A percentile compares a stretch with the other conserved stretches of the same genome.
Conservation (phyloP, 1,140 invertebrate species). For the Berghia stephanieae region DNA sequence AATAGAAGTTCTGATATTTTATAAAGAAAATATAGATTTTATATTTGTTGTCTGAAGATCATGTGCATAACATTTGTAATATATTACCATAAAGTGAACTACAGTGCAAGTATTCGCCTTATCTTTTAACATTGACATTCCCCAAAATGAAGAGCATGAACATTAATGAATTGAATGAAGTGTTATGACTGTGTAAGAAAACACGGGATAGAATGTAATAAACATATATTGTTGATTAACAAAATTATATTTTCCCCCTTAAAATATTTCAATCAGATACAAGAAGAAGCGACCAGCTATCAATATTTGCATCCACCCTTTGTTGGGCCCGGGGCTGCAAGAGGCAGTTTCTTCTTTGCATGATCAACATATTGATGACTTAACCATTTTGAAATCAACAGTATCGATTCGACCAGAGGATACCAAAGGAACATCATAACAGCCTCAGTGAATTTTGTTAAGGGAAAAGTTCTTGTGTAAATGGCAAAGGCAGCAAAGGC, state of each 20-base stretch:
- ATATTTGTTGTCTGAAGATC: no score
- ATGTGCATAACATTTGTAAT: no score
- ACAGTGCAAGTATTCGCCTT: no score
- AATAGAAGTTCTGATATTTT: no score
- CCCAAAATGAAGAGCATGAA: no score
- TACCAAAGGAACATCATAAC: slow-evolving; percentile 1
- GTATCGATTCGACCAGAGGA: slow-evolving; percentile 39
- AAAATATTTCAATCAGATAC: slow-evolving; percentile 38
- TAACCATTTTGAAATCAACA: slow-evolving; percentile 45
- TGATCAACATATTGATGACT: slow-evolving; percentile 47
- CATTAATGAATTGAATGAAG: no score
- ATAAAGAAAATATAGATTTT: no score
- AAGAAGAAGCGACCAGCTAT: slow-evolving; percentile 39
- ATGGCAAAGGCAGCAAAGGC: background rate
- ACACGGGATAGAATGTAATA: no score
- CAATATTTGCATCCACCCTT: slow-evolving; percentile 41
- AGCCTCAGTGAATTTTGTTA: background rate
- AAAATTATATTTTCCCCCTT: background rate
- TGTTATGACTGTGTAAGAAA: no score
- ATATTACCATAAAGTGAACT: no score
- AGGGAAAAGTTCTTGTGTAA: background rate
- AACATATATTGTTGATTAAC: no score
- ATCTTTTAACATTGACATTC: no score
- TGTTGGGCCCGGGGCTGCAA: slow-evolving; percentile 41
- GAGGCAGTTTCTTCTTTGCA: slow-evolving; percentile 42